A percentile compares a stretch with the other conserved stretches of the same genome.
phyloP scores from a whole-genome alignment of 2,113 vertebrate genomes.

The Channa argus region DNA sequence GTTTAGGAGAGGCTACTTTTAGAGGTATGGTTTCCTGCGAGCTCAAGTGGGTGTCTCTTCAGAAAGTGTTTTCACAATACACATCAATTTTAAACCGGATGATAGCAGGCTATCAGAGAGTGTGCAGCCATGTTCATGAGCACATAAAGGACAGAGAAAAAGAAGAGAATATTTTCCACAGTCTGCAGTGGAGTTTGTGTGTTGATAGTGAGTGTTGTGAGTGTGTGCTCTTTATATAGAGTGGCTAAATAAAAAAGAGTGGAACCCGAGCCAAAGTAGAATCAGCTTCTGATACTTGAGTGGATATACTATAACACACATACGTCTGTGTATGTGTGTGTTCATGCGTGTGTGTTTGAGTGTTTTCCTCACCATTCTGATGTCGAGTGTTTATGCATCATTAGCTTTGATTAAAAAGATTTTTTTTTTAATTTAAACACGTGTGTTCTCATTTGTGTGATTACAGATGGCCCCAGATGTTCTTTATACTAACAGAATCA shows the following conservation, averaged over 20 bases:
- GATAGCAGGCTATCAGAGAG: not conserved
- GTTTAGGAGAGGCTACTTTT: slow-evolving; percentile 59
- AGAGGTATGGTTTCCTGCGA: slow-evolving; percentile 53
- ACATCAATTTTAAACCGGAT: slow-evolving; percentile 16
- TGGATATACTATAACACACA: not conserved
- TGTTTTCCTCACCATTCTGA: slow-evolving; percentile 12
- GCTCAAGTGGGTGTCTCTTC: slow-evolving; percentile 10
- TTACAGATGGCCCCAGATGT: slow-evolving; percentile 50
- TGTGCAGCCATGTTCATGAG: not conserved
- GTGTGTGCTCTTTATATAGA: slow-evolving; percentile 32
- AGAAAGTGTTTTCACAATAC: slow-evolving; percentile 44
- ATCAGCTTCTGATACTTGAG: slow-evolving; percentile 52
- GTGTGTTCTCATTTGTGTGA: slow-evolving; percentile 10
- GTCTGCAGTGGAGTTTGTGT: slow-evolving; percentile 47
- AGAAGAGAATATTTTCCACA: slow-evolving; percentile 27
- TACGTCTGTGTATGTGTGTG: slow-evolving; percentile 2
- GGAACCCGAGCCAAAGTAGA: slow-evolving; percentile 56
- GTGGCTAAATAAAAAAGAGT: slow-evolving; percentile 46
- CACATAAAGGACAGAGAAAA: not conserved
- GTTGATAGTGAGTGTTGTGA: slow-evolving; percentile 58
- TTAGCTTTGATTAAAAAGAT: slow-evolving; percentile 17
- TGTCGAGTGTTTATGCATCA: slow-evolving; percentile 37
- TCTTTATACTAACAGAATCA: slow-evolving; percentile 38
- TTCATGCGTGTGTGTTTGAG: not conserved
- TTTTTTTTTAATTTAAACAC: slow-evolving; percentile 2